Evolutionary conservation across 2,888 invertebrate genomes (phyloP).

Genomic region (Alentia gelatinosa): DNA sequence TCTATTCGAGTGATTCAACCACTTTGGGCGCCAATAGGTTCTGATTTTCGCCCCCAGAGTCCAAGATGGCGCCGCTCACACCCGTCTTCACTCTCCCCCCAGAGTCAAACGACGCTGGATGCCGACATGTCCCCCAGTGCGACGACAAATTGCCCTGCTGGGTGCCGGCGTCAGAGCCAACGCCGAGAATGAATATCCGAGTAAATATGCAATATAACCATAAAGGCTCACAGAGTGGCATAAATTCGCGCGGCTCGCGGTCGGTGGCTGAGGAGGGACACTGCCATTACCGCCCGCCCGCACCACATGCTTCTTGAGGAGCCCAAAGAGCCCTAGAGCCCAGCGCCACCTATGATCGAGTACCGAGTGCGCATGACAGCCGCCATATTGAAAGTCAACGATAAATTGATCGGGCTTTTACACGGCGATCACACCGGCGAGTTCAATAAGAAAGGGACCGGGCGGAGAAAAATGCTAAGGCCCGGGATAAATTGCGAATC

Average conservation of each 20-base stretch:
- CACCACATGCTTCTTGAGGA: background rate
- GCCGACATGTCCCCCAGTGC: background rate
- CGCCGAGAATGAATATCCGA: conserved; percentile 44
- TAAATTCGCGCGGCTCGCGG: conserved; percentile 4
- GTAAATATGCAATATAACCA: conserved; percentile 54
- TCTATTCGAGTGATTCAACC: background rate
- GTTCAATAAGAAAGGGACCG: conserved; percentile 10
- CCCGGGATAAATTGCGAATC: conserved; percentile 40
- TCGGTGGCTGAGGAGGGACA: background rate
- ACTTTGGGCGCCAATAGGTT: background rate
- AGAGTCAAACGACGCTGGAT: background rate
- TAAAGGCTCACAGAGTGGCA: conserved; percentile 35
- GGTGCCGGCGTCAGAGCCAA: background rate
- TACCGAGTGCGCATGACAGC: conserved; percentile 43
- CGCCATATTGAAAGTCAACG: conserved; percentile 46
- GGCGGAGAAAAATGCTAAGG: background rate
- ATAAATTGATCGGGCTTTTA: conserved; percentile 52
- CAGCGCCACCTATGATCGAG: conserved; percentile 38
- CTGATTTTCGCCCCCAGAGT: background rate
- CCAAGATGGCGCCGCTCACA: background rate
- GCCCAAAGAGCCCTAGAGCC: background rate
- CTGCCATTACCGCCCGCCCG: background rate
- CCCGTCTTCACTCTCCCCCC: background rate
- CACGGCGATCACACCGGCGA: conserved; percentile 14
- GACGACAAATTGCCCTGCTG: background rate